These are phyloP conservation scores for Micrasema minimum DNA, from an alignment of 1,140 invertebrate genomes.

Conservation along the genomic window DNA sequence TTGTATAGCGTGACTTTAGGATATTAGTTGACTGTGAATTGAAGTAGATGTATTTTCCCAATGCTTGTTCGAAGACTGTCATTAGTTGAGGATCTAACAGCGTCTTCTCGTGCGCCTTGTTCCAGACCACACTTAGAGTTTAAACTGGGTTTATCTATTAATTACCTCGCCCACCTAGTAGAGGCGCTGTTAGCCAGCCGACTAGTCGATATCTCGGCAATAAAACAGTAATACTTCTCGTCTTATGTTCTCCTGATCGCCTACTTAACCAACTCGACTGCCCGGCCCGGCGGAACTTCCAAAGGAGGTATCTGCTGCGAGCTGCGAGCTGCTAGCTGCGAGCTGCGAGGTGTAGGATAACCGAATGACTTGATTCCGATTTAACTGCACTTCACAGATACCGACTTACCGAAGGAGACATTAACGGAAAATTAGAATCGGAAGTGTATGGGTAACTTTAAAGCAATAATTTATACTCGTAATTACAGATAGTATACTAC, in stretches of 20 bases:
- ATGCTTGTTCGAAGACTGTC: no score
- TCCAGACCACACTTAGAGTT: conserved; percentile 45
- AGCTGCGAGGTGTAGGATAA: conserved; percentile 20
- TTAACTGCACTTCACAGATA: conserved; percentile 11
- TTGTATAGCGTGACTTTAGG: no score
- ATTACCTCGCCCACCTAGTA: conserved; percentile 50
- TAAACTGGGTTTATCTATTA: conserved; percentile 49
- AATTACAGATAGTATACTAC: no score
- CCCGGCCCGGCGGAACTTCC: conserved; percentile 20
- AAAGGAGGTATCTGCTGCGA: conserved; percentile 2
- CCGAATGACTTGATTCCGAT: conserved; percentile 28
- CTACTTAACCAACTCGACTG: conserved; percentile 24
- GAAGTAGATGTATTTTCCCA: no score
- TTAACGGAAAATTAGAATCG: conserved; percentile 3
- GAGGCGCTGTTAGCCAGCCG: conserved; percentile 1
- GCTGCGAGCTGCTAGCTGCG: conserved; percentile 29
- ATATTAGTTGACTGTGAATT: no score
- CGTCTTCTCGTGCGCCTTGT: not conserved
- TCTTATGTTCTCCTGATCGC: conserved; percentile 26
- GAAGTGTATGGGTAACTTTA: not conserved
- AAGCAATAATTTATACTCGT: no score
- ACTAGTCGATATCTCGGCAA: conserved; percentile 36
- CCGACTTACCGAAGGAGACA: not conserved
- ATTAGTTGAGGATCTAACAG: not conserved
- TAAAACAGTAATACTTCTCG: conserved; percentile 29